A percentile compares a stretch with the other conserved stretches of the same genome.
These are phyloP conservation scores for Hipposideros larvatus DNA, from an alignment of 2,797 vertebrate genomes.

Conservation along the genomic window DNA sequence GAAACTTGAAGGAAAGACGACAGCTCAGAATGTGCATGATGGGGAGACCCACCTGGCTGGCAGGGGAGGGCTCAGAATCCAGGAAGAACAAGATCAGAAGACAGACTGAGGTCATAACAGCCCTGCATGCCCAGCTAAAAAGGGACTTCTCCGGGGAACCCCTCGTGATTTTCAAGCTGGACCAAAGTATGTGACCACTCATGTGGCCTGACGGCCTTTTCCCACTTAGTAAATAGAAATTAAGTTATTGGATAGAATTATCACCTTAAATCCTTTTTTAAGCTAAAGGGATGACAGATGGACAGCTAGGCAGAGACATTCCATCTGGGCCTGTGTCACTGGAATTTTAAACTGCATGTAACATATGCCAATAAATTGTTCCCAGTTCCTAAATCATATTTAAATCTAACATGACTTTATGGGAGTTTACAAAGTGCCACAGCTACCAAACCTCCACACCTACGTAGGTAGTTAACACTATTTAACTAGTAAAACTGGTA, in stretches of 20 bases:
- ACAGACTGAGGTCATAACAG: no score
- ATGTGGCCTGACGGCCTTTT: neutral
- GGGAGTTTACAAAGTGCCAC: neutral
- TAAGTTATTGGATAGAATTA: neutral
- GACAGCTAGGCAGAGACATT: neutral
- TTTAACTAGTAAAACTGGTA: neutral
- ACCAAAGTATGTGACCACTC: neutral
- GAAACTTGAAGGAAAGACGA: neutral
- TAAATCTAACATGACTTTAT: neutral
- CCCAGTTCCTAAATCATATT: neutral
- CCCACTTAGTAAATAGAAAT: constrained; percentile 18
- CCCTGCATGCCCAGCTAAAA: neutral
- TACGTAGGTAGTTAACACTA: neutral
- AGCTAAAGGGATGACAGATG: neutral
- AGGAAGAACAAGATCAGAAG: neutral
- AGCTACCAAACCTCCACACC: neutral
- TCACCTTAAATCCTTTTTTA: constrained; percentile 13
- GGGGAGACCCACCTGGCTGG: neutral
- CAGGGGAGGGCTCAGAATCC: neutral
- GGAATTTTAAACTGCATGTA: constrained; percentile 33
- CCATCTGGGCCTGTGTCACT: neutral
- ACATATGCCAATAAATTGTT: neutral
- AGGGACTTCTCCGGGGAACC: neutral
- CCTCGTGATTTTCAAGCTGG: neutral
- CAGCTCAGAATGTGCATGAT: neutral